Evolutionary conservation across 2,113 vertebrate genomes (phyloP).

Genomic region (Vulpes lagopus): DNA sequence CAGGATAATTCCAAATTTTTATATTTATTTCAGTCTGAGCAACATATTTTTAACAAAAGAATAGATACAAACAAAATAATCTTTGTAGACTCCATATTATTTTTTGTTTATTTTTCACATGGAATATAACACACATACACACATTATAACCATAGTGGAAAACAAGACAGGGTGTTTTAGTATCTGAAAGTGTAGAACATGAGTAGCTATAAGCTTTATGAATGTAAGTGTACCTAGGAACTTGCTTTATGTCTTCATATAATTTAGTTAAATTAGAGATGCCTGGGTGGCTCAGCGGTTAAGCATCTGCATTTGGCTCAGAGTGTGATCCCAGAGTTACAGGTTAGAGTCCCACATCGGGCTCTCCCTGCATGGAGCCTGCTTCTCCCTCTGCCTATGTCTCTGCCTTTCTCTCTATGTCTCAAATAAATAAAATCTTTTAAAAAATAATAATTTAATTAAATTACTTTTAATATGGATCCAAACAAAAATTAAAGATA

Average conservation of each 20-base stretch:
- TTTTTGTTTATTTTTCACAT: not conserved
- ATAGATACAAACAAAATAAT: not conserved
- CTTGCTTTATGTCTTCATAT: not conserved
- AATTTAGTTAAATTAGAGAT: not conserved
- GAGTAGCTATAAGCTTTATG: not conserved
- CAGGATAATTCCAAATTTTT: not conserved
- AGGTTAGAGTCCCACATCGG: too few species aligned
- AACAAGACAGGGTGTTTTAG: not conserved
- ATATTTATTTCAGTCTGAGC: not conserved
- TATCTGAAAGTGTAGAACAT: not conserved
- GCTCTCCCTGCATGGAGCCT: too few species aligned
- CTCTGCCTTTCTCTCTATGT: too few species aligned
- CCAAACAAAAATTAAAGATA: not conserved
- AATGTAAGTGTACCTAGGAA: not conserved
- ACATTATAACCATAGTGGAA: not conserved
- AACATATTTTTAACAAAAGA: not conserved
- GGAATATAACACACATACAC: not conserved
- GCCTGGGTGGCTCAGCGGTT: too few species aligned
- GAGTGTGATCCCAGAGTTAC: too few species aligned
- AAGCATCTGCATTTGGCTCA: too few species aligned
- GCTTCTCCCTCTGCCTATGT: too few species aligned
- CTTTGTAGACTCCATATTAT: not conserved
- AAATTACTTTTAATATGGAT: constrained; percentile 10
- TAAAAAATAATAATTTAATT: not conserved
- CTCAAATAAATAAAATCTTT: too few species aligned